These are phyloP conservation scores for Cataglyphis cursor DNA, from an alignment of 2,888 invertebrate species.

Conservation along the genomic window DNA sequence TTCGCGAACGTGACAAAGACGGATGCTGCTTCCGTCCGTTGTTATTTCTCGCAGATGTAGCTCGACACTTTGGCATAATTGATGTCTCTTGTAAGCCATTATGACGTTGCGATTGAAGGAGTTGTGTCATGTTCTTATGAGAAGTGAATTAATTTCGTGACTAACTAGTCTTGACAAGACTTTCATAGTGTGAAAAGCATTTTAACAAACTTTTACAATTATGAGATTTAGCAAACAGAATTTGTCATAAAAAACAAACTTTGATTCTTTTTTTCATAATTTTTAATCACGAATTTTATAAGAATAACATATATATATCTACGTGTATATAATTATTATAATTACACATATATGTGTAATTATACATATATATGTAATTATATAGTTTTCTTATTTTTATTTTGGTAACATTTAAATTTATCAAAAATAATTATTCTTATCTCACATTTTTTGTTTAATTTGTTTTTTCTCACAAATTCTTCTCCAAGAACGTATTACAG, in stretches of 20 bases:
- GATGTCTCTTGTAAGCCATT: conserved; percentile 33
- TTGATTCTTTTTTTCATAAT: not conserved
- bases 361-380: not conserved
- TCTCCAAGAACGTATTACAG: not conserved
- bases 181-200: not conserved
- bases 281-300: not conserved
- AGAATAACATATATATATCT: not conserved
- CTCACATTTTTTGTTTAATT: not conserved
- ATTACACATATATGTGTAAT: not conserved
- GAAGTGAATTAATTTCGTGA: conserved; percentile 30
- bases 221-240: conserved; percentile 4
- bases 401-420: not conserved
- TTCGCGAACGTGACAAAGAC: conserved; percentile 11
- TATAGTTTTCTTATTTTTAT: not conserved
- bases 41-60: conserved; percentile 36
- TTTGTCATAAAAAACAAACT: not conserved
- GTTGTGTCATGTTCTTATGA: conserved; percentile 32
- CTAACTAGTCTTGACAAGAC: conserved; percentile 9
- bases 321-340: not conserved
- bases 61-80: conserved; percentile 42
- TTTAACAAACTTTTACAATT: conserved; percentile 25
- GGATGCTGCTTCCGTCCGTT: not conserved
- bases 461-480: conserved; percentile 5
- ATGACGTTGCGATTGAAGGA: conserved; percentile 30
- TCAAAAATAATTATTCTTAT: not conserved